These are phyloP conservation scores for Coregonus suidteri DNA, from an alignment of 2,797 vertebrate species.

Conservation along the genomic window DNA sequence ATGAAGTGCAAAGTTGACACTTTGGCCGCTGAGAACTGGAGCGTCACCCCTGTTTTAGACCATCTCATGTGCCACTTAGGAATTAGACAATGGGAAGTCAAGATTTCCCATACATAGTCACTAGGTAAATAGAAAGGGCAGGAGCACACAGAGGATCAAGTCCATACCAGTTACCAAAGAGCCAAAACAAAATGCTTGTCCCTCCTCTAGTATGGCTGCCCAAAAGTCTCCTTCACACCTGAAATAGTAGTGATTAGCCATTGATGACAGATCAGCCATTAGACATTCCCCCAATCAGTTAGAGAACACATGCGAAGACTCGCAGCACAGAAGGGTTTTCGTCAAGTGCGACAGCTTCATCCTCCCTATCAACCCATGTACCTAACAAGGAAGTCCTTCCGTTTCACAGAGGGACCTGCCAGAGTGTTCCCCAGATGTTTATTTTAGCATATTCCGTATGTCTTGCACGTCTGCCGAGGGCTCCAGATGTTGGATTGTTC, in stretches of 20 bases:
- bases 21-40: background rate
- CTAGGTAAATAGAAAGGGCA: background rate
- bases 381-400: slow-evolving; percentile 19
- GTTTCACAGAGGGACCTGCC: slow-evolving; percentile 24
- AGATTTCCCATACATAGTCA: background rate
- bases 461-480: slow-evolving; percentile 55
- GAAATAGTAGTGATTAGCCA: background rate
- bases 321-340: background rate
- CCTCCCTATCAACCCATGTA: slow-evolving; percentile 28
- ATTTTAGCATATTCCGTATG: slow-evolving; percentile 20
- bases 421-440: slow-evolving; percentile 65
- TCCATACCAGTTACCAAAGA: too few relatives aligned
- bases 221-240: background rate
- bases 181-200: background rate
- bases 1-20: background rate
- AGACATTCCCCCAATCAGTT: background rate
- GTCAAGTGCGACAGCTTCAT: slow-evolving; percentile 26
- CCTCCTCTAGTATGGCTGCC: background rate
- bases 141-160: background rate
- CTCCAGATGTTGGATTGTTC: slow-evolving; percentile 67
- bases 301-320: background rate
- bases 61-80: background rate
- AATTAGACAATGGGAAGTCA: background rate
- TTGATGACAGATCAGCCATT: background rate
- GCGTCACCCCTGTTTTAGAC: background rate